phyloP scores from a whole-genome alignment of 2,888 invertebrate species.

The Xanthorhoe designata region DNA sequence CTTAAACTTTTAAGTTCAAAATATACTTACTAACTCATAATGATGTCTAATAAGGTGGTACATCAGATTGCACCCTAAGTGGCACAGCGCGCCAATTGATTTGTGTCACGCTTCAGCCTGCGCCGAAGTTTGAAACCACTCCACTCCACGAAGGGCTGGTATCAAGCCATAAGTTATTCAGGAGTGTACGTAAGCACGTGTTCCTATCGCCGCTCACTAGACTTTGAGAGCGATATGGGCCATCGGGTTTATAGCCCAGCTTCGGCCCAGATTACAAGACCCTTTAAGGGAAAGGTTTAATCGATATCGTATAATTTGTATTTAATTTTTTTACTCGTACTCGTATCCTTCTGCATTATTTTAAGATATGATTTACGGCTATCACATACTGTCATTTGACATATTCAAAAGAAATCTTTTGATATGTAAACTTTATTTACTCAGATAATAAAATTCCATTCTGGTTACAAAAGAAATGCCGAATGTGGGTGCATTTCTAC shows the following conservation, averaged over 20 bases:
- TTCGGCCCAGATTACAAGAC: constrained; percentile 30
- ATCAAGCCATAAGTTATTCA: constrained; percentile 50
- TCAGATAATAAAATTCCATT: constrained; percentile 11
- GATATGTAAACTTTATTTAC: background rate
- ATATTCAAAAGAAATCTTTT: background rate
- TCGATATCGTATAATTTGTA: background rate
- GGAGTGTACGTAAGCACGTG: constrained; percentile 44
- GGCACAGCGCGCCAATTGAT: constrained; percentile 36
- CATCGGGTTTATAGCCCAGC: constrained; percentile 54
- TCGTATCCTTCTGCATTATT: background rate
- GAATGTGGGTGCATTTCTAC: constrained; percentile 18
- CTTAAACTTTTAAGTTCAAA: background rate
- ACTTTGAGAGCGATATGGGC: constrained; percentile 54
- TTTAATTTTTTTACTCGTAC: background rate
- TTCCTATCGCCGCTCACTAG: constrained; percentile 38
- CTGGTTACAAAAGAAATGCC: constrained; percentile 14
- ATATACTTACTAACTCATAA: background rate
- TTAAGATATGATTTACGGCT: background rate
- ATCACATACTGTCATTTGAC: background rate
- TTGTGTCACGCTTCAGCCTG: constrained; percentile 25
- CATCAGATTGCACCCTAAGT: constrained; percentile 22
- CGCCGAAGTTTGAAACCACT: constrained; percentile 18
- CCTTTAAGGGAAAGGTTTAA: constrained; percentile 13
- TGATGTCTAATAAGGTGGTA: constrained; percentile 18
- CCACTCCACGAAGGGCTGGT: constrained; percentile 30